Evolutionary conservation across 2,113 vertebrate species (phyloP), one percentile per base, ranked within the genome.

Genomic region (Mirounga angustirostris): DNA sequence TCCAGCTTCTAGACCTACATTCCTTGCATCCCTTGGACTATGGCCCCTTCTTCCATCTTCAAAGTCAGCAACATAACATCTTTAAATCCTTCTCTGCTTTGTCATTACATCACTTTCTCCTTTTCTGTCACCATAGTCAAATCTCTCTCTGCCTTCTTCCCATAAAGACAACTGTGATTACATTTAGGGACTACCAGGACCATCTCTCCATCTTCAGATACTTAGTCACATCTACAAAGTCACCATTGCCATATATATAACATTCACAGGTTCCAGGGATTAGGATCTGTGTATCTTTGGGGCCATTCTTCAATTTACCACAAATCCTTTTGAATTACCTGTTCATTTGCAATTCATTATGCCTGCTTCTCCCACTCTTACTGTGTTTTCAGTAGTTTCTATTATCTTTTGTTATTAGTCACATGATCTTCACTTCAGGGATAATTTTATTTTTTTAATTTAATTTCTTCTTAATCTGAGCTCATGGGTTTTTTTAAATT

Each of bases 41-140:
- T 18, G 15, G 54, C 24, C 5, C 4, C 40, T 73, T 97, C 54
- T 21, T 63, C 18, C 10, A 50, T 36, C 46, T 94, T 90, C 80
- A 91, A 15, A 76, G 30, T 61, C 28, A 86, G 56, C 14, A 78
- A 65, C 0, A 33, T 67, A 8, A 13, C 15, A 43, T 54, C 74
- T 71, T 67, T 79, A 92, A 85, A 65, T 63, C 54, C 61, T 14
- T 84, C n/a, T 81, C 50, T 82, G 5, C 19, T 54, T 82, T 36
- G 13, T 80, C 15, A 80, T 86, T 43, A 79, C 1, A 40, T 73
- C 73, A 91, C 13, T 30, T 88, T 82, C n/a, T 61, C 54, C n/a
- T 87, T 82, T 91, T 87, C 86, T 95, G 22, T 74, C 89, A 82
- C 54, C 36, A 19, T 71, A 46, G 50, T 63, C 43, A 86, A 83